phyloP scores from a whole-genome alignment of 1,140 invertebrate species.

The Anastrepha obliqua region DNA sequence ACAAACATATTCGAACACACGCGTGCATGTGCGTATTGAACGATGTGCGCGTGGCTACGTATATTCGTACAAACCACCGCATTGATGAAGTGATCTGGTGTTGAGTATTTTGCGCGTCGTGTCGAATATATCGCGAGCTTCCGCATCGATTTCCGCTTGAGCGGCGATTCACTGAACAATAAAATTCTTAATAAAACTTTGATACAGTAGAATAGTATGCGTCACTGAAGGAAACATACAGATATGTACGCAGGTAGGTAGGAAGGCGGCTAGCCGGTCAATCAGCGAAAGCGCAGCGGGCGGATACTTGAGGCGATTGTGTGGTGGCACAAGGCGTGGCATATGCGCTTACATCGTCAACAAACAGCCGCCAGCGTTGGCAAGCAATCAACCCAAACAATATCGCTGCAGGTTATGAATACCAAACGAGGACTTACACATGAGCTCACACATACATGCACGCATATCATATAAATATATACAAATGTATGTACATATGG shows the following conservation, averaged over 20 bases:
- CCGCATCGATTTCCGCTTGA: slow-evolving; percentile 52
- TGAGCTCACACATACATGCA: not conserved
- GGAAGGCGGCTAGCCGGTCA: not conserved
- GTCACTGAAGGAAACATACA: no score
- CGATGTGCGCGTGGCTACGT: not conserved
- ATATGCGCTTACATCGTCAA: not conserved
- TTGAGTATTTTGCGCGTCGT: not conserved
- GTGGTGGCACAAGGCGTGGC: not conserved
- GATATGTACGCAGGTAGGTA: not conserved
- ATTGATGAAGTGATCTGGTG: not conserved
- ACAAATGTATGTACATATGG: not conserved
- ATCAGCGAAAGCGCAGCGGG: not conserved
- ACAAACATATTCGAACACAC: not conserved
- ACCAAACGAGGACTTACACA: not conserved
- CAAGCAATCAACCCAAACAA: slow-evolving; percentile 10
- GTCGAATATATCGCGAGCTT: slow-evolving; percentile 13
- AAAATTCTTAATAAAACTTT: slow-evolving; percentile 55
- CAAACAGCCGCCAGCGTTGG: not conserved
- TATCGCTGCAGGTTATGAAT: not conserved
- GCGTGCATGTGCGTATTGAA: not conserved
- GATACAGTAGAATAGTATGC: not conserved
- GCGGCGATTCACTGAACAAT: slow-evolving; percentile 42
- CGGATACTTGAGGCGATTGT: not conserved
- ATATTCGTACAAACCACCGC: not conserved
- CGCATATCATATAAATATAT: not conserved